Evolutionary conservation across 2,113 vertebrate genomes (phyloP), one percentile per base, ranked within the genome.

Genomic region (Galeopterus variegatus): DNA sequence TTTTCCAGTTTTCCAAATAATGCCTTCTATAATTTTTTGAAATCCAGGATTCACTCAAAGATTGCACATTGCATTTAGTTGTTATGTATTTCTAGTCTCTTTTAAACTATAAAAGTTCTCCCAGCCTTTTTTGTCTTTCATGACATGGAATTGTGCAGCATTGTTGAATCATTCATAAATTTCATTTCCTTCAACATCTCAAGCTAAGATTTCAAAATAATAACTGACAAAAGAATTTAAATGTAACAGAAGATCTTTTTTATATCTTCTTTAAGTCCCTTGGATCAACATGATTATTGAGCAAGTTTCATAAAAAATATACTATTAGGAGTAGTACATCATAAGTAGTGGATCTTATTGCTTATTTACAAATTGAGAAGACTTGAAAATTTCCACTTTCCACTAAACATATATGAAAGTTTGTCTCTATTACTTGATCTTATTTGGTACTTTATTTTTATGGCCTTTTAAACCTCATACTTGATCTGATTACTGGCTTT

Each of bases 291-390:
- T 64, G 54, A 23, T 58, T 33, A 4, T 70, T 91, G 92, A 84
- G 54, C 14, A n/a, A 58, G 52, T 88, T 93, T 94, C 50, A 64
- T 48, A 77, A 93, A 56, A 88, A 82, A 56, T 52, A 48, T 52
- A 26, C 65, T 69, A 2, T 52, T 45, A 19, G 41, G 56, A 41
- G 1, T 72, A 41, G 1, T 72, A 15, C 24, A 24, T 81, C 50
- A 62, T 21, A 31, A 83, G 41, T 60, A 72, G 72, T 73, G 31
- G 52, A 14, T 64, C 84, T 36, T 28, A 87, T 26, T 88, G n/a
- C 93, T 88, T 50, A 58, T 86, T 93, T 96, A 87, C 26, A 95
- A 87, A 91, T 83, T 54, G 64, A 86, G 52, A 90, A 90, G 45
- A 23, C 41, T 79, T 65, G 79, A 65, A 87, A 79, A n/a, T 23